A percentile compares a stretch with the other conserved stretches of the same genome.
Evolutionary conservation across 2,888 invertebrate species (phyloP).

Genomic region (Cryptus armator): DNA sequence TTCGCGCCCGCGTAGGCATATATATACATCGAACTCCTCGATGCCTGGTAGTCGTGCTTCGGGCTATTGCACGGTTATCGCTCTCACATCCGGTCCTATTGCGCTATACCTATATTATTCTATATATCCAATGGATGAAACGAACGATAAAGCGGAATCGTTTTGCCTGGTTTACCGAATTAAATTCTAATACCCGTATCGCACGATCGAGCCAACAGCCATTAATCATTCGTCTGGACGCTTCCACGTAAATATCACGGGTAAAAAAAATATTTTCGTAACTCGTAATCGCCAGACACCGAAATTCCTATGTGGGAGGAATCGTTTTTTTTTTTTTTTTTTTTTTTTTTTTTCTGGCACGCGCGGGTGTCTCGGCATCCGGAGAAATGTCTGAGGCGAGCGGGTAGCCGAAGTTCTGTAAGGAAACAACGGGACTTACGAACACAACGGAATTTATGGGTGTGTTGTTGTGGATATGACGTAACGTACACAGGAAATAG

Average conservation of each 20-base stretch:
- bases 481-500: not conserved
- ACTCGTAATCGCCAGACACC: not conserved
- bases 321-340: not conserved
- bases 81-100: not conserved
- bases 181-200: not conserved
- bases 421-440: too few species aligned
- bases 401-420: too few species aligned
- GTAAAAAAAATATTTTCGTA: slow-evolving; percentile 7
- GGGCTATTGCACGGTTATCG: not conserved
- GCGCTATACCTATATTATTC: not conserved
- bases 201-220: not conserved
- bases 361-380: slow-evolving; percentile 18
- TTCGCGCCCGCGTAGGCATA: not conserved
- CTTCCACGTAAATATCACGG: not conserved
- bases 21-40: not conserved
- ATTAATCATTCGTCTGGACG: not conserved
- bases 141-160: not conserved
- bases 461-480: slow-evolving; percentile 1
- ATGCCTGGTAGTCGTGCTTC: not conserved
- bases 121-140: not conserved
- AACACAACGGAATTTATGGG: too few species aligned
- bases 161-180: not conserved
- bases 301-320: slow-evolving; percentile 2
- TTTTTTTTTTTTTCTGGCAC: not conserved
- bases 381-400: not conserved